These are phyloP conservation scores for Xestia c-nigrum DNA, from an alignment of 2,888 invertebrate genomes.

Conservation along the genomic window DNA sequence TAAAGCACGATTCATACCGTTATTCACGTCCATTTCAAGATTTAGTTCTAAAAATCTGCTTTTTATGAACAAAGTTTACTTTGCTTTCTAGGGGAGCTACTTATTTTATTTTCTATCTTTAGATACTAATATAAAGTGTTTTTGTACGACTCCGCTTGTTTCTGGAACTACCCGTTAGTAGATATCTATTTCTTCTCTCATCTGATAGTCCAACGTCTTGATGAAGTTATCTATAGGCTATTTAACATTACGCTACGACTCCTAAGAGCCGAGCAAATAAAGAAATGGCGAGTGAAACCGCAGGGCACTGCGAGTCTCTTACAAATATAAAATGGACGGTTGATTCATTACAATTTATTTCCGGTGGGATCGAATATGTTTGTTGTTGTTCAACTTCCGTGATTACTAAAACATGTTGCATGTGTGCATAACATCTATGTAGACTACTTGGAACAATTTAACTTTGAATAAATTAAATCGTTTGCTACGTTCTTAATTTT, in stretches of 20 bases:
- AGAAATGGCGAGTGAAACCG: background rate
- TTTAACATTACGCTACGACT: background rate
- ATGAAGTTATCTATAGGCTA: background rate
- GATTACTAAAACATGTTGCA: conserved; percentile 60
- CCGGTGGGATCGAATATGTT: conserved; percentile 66
- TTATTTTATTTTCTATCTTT: background rate
- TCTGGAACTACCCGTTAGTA: background rate
- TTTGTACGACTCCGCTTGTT: background rate
- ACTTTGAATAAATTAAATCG: conserved; percentile 38
- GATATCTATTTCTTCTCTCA: background rate
- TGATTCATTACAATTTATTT: conserved; percentile 66
- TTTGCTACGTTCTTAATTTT: conserved; percentile 12
- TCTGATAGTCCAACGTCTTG: background rate
- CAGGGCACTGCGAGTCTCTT: conserved; percentile 7
- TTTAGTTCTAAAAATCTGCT: background rate
- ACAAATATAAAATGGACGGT: conserved; percentile 38
- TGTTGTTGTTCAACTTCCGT: conserved; percentile 72
- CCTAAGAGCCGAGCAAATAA: background rate
- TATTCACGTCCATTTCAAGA: conserved; percentile 1
- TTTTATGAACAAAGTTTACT: background rate
- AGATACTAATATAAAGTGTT: background rate
- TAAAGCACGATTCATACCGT: conserved; percentile 14
- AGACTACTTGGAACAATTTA: conserved; percentile 43
- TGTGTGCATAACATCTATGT: conserved; percentile 50
- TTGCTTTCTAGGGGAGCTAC: background rate